Evolutionary conservation across 1,140 invertebrate species (phyloP), one percentile per base, ranked within the genome.

Genomic region (Danaus melanippus): DNA sequence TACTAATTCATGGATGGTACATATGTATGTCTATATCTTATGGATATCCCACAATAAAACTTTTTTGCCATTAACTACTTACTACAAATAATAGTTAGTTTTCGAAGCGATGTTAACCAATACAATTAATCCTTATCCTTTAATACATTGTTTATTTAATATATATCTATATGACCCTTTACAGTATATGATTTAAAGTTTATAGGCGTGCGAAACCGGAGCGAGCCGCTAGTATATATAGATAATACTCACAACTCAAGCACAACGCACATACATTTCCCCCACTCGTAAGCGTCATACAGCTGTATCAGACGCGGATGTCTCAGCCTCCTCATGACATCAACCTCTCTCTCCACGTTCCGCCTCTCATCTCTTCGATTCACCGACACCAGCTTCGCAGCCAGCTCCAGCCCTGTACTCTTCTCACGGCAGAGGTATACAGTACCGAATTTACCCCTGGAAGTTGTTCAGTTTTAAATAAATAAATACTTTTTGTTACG

Each of bases 401-500:
- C 98, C 58, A 99, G 87, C 56, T 92, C 90, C 48, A 96, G 84
- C 0, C 93, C 92, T 0, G 92, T 94, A 10, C 86, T 86, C 79
- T 94, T 96, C 80, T 98, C 96, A 56, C 89, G 90, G 79, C 97
- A 99, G 76, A 92, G 91, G 87, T 97, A 98, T 7, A 99, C 98
- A 15, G 96, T 97, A 12, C 97, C 97, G 86, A 99, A 99, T 91
- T 99, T 99, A 2, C 98, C 98, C 65, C 98, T 99, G 85, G 12
- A 70, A 71, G 7, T 2, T 1, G 2, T 32, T 32, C 21, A 8
- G 6, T 32, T 32, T 0, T 32, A 4, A 32, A 1, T 11, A 50
- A 48, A 50, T 39, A 42, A 12, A 21, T 50, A 10, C 52, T 41
- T 41, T 32, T 32, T 32, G 21, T 32, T 32, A 32, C n/a, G n/a